Evolutionary conservation across 2,113 vertebrate genomes (phyloP), one percentile per base, ranked within the genome.

Genomic region (Neofelis nebulosa): DNA sequence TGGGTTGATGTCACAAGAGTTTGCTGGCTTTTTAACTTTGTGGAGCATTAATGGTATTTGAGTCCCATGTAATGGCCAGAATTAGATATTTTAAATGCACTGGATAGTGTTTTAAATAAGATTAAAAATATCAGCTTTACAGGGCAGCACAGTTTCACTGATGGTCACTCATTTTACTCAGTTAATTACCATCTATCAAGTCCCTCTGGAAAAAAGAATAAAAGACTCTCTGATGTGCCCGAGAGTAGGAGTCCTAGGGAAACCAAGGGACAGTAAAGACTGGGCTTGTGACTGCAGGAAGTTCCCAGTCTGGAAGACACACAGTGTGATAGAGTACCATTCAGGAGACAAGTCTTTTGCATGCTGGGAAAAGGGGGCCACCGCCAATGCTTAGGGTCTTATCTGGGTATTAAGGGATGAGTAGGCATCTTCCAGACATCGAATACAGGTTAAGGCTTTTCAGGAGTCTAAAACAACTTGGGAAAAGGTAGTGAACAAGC

Each of bases 21-120:
- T 94, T 76, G 41, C 69, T 87, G 85, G 18, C 76, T 87, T 93
- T 87, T 78, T 82, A 91, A 73, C 69, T 95, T 94, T n/a, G 71
- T 69, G 85, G 63, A 55, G 18, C 41, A 31, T 92, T 80, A 63
- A 55, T n/a, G 83, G 45, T 86, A 2, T 74, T 10, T n/a, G 33
- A 65, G 45, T 90, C 63, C 55, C 69, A 31, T 33, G 57, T 50
- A 89, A 83, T 94, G 23, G 31, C 38, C 79, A 84, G 61, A 89
- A 71, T 95, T 92, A 61, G 33, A 48, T 74, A 79, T 91, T 93
- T 97, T 93, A 61, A 89, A 83, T 76, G n/a, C 78, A 31, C 13
- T 65, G 57, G 50, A 50, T 65, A 76, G 89, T n/a, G 55, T 45
- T 36, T 36, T 95, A 45, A 95, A 57, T 55, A 73, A 94, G n/a